phyloP scores from a whole-genome alignment of 2,113 vertebrate genomes.

The Crocuta crocuta region DNA sequence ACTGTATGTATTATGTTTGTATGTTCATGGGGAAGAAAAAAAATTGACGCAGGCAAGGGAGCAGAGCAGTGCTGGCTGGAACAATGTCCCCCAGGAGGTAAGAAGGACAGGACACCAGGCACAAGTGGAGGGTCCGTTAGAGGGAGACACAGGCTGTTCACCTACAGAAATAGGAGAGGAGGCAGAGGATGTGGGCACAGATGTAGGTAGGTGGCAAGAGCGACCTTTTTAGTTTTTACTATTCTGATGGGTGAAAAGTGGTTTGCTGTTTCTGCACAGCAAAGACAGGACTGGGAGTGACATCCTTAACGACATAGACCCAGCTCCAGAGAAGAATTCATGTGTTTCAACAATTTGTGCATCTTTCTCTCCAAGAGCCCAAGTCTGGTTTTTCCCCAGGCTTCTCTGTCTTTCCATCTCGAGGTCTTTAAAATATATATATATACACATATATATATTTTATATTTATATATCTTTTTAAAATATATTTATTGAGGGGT shows the following conservation, averaged over 20 bases:
- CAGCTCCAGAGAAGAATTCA: background rate
- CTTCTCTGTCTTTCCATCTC: background rate
- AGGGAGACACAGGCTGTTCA: background rate
- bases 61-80: background rate
- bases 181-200: background rate
- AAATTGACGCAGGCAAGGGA: rapidly evolving
- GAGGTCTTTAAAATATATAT: too few species aligned
- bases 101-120: background rate
- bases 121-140: background rate
- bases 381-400: background rate
- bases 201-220: background rate
- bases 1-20: background rate
- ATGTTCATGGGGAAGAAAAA: background rate
- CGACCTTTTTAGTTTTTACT: background rate
- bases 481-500: too few species aligned
- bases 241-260: background rate
- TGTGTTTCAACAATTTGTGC: background rate
- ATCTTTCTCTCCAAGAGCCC: background rate
- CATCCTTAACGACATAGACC: background rate
- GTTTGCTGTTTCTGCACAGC: rapidly evolving
- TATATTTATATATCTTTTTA: too few species aligned
- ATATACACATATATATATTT: too few species aligned
- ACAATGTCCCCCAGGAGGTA: background rate
- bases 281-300: too few species aligned
- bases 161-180: background rate